Evolutionary conservation across 1,140 invertebrate genomes (phyloP).

Genomic region (Brachionus rubens): DNA sequence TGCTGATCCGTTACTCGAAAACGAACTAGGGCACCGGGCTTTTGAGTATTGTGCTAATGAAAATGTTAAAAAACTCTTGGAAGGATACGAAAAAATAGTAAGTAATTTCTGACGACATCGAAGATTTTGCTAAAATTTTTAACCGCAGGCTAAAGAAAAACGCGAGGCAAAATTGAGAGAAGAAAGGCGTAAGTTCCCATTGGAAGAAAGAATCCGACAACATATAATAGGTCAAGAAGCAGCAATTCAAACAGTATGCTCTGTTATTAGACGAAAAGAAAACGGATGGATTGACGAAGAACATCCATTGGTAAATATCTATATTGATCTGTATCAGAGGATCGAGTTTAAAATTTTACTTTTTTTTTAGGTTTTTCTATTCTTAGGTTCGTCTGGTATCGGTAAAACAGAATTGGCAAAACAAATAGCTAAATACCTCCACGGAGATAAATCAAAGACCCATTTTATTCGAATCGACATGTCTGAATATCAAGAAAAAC

Average conservation of each 20-base stretch:
- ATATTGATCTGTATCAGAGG: not conserved
- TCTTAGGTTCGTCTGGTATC: conserved; percentile 88
- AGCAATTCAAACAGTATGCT: conserved; percentile 78
- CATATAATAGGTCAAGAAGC: conserved; percentile 83
- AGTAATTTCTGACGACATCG: too few species aligned
- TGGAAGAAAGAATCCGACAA: conserved; percentile 80
- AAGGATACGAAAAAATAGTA: conserved; percentile 57
- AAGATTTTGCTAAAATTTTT: not conserved
- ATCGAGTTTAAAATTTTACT: not conserved
- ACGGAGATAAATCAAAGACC: conserved; percentile 66
- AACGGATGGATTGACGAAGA: conserved; percentile 85
- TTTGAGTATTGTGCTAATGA: conserved; percentile 68
- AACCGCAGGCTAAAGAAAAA: conserved; percentile 59
- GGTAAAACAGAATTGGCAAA: conserved; percentile 90
- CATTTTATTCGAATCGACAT: conserved; percentile 84
- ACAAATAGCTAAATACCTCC: conserved; percentile 73
- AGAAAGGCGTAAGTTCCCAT: conserved; percentile 77
- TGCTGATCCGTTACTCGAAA: conserved; percentile 65
- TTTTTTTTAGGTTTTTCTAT: conserved; percentile 68
- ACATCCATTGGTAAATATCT: conserved; percentile 71
- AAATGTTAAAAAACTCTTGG: conserved; percentile 60
- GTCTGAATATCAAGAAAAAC: conserved; percentile 91
- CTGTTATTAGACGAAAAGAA: conserved; percentile 82
- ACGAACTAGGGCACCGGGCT: conserved; percentile 73
- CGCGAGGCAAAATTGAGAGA: conserved; percentile 69